Evolutionary conservation across 2,888 invertebrate genomes (phyloP).

Genomic region (Erannis defoliaria): DNA sequence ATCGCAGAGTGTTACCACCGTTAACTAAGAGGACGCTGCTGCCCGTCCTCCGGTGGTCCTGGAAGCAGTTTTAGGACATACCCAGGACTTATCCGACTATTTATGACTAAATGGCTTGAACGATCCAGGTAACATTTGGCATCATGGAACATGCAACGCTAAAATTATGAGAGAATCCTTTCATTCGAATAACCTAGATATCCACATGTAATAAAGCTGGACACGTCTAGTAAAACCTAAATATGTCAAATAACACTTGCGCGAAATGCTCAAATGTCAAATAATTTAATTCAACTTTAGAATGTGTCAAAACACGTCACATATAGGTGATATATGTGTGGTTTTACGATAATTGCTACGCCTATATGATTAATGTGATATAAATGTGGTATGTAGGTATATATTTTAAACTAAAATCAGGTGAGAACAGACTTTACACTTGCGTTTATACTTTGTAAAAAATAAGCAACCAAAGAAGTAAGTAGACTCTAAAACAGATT

Average conservation of each 20-base stretch:
- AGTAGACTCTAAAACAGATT: too few relatives aligned
- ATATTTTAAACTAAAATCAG: background rate
- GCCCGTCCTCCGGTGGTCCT: too few relatives aligned
- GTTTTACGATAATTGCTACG: conserved; percentile 31
- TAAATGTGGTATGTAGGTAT: conserved; percentile 8
- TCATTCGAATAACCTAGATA: background rate
- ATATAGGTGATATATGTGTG: conserved; percentile 32
- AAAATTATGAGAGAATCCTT: too few relatives aligned
- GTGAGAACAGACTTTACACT: background rate
- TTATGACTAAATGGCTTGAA: too few relatives aligned
- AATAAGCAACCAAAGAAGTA: too few relatives aligned
- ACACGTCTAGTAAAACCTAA: background rate
- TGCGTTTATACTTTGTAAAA: too few relatives aligned
- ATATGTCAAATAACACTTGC: conserved; percentile 2
- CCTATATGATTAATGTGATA: conserved; percentile 31
- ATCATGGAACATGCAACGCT: too few relatives aligned
- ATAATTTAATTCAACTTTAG: conserved; percentile 48
- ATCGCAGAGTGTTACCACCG: too few relatives aligned
- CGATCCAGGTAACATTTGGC: too few relatives aligned
- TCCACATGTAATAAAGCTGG: background rate
- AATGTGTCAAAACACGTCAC: conserved; percentile 48
- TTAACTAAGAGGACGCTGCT: too few relatives aligned
- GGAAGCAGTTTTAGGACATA: too few relatives aligned
- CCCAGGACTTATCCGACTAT: too few relatives aligned
- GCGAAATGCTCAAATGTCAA: conserved; percentile 33